phyloP scores from a whole-genome alignment of 2,113 vertebrate genomes.

The Strigops habroptila region DNA sequence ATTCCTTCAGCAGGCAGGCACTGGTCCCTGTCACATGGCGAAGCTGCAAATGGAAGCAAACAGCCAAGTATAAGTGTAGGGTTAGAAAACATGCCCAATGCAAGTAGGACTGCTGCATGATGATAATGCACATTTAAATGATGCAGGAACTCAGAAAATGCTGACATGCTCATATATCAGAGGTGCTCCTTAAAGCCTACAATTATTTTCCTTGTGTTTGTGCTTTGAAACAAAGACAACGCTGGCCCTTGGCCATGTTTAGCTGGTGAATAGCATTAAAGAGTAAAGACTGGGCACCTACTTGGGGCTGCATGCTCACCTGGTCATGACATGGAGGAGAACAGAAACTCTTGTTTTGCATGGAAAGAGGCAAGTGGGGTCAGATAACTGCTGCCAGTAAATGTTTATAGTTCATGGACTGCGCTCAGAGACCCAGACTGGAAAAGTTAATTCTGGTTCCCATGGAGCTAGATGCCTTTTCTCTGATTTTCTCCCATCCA shows the following conservation, averaged over 20 bases:
- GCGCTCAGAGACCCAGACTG: neutral
- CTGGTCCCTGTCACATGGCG: slow-evolving; percentile 41
- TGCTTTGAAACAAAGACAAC: neutral
- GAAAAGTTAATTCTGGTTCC: neutral
- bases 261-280: neutral
- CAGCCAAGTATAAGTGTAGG: neutral
- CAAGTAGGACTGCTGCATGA: neutral
- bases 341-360: neutral
- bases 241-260: neutral
- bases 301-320: neutral
- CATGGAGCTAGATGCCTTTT: neutral
- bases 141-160: neutral
- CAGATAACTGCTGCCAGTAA: neutral
- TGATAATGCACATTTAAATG: neutral
- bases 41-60: slow-evolving; percentile 51
- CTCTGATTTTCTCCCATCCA: neutral
- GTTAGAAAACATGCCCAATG: neutral
- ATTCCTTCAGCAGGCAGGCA: slow-evolving; percentile 50
- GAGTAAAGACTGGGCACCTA: neutral
- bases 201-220: neutral
- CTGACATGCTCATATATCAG: neutral
- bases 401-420: neutral
- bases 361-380: neutral
- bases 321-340: rapidly evolving
- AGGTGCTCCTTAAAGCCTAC: neutral